A percentile compares a stretch with the other conserved stretches of the same genome.
Conservation (phyloP, 2,797 vertebrate genomes). For the Sciaenops ocellatus region DNA sequence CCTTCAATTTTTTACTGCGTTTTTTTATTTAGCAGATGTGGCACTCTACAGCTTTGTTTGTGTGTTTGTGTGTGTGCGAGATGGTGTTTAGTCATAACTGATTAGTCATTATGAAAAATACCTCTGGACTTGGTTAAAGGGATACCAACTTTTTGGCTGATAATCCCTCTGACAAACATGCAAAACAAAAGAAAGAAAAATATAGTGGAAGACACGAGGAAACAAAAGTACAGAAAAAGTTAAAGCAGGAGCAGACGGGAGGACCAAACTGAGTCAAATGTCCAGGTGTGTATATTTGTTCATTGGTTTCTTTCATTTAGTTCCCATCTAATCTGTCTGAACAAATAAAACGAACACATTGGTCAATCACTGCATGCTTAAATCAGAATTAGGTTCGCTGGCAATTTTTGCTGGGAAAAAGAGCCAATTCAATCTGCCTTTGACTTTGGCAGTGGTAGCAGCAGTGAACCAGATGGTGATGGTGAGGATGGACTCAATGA, state of each 20-base stretch:
- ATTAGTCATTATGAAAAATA: slow-evolving; percentile 11
- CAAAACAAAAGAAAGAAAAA: not conserved
- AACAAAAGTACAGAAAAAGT: too few species aligned
- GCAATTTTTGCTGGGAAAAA: too few species aligned
- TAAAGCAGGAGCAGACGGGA: not conserved
- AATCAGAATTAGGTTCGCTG: not conserved
- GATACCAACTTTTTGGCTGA: not conserved
- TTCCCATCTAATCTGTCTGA: not conserved
- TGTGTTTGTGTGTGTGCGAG: not conserved
- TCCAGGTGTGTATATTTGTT: not conserved
- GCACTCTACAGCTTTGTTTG: not conserved
- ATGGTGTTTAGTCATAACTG: not conserved
- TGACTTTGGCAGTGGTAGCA: too few species aligned
- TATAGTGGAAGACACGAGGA: not conserved
- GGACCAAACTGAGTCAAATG: not conserved
- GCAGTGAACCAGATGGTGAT: too few species aligned
- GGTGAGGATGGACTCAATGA: too few species aligned
- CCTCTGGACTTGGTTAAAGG: not conserved
- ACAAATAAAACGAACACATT: too few species aligned
- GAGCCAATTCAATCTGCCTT: too few species aligned
- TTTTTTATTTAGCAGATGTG: slow-evolving; percentile 39
- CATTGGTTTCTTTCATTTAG: not conserved
- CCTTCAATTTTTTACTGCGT: not conserved
- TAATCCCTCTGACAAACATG: slow-evolving; percentile 7
- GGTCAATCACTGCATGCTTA: not conserved